Evolutionary conservation across 1,140 invertebrate genomes (phyloP), one percentile per base, ranked within the genome.

Genomic region (Zaprionus taronus): DNA sequence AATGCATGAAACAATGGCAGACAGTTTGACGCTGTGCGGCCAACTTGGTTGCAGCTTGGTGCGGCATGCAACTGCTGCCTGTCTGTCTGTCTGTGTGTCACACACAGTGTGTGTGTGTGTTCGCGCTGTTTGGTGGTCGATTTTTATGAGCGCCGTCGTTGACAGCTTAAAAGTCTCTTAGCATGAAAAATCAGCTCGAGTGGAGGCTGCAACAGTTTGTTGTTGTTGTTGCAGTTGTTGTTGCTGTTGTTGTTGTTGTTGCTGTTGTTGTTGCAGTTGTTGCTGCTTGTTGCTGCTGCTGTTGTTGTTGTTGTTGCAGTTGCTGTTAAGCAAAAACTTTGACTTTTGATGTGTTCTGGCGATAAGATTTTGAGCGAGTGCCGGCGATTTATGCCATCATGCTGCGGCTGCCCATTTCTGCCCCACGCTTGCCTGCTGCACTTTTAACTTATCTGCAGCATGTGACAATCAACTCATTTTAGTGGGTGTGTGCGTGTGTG

Each of bases 151-250:
- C 84, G 69, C 60, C 81, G 79, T 62, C 69, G 84, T 77, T 89
- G 84, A 89, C 84, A 89, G 85, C 84, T 89, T 89, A 89, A 89
- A 89, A 89, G 84, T 84, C 85, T 89, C 81, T 89, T 90, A 90
- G 85, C 85, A 84, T 81, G 84, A 71, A 90, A 89, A 89, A 89
- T 89, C 84, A 90, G 84, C 81, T 89, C 85, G 67, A 49, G n/a
- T 74, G 62, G 64, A 36, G 44, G 47, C 47, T 51, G 47, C 12
- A 12, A 12, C 47, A 34, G 62, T 70, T 56, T 66, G 68, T 5
- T 74, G 58, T 47, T 65, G 58, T 58, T 55, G n/a, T 1, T 65
- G 65, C 57, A 55, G 74, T 53, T 62, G 69, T 26, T 72, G 68
- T 3, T 44, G 36, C 47, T 66, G 53, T 24, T 69, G 20, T n/a